Conservation (phyloP, 2,797 vertebrate genomes). For the Eurystomus glaucurus region DNA sequence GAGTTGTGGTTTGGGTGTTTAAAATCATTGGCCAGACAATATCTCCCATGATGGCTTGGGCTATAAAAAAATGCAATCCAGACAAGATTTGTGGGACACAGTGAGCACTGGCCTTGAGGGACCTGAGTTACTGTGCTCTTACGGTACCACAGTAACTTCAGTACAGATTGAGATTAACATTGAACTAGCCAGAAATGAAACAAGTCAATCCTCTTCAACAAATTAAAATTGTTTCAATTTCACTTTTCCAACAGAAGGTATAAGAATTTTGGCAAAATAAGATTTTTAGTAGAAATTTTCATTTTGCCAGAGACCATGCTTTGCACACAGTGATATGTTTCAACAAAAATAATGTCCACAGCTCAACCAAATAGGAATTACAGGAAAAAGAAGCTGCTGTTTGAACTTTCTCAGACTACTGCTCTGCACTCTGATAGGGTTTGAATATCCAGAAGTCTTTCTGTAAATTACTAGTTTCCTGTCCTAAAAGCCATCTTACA, state of each 20-base stretch:
- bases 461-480: constrained; percentile 1
- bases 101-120: background rate
- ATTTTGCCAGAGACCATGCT: background rate
- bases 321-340: background rate
- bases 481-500: background rate
- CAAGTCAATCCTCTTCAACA: background rate
- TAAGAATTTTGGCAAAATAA: background rate
- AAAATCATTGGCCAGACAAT: background rate
- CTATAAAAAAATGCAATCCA: background rate
- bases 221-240: background rate
- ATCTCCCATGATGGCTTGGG: background rate
- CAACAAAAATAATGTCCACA: background rate
- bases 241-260: background rate
- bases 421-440: background rate
- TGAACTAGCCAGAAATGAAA: background rate
- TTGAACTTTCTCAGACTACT: background rate
- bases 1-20: constrained; percentile 30
- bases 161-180: background rate
- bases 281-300: background rate
- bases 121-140: background rate
- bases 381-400: background rate
- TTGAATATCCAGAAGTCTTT: constrained; percentile 1
- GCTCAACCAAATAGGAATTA: background rate
- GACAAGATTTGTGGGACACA: constrained; percentile 3
- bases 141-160: background rate